Evolutionary conservation across 2,888 invertebrate species (phyloP).

Genomic region (Zygaena filipendulae): DNA sequence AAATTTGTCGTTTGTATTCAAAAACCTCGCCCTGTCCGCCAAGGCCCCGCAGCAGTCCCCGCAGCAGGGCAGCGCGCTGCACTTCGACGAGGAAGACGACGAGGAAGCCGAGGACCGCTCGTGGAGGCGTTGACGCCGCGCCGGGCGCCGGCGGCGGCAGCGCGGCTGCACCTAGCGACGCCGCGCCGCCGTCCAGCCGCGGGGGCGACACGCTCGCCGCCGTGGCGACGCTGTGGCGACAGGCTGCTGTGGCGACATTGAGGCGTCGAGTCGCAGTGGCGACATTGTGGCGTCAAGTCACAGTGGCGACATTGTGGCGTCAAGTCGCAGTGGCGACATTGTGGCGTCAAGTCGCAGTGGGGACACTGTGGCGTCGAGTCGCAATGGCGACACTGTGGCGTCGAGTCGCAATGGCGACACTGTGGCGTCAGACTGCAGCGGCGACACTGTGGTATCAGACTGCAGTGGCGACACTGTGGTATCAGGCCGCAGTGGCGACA

Average conservation of each 20-base stretch:
- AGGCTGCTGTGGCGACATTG: too few species aligned
- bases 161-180: constrained; percentile 4
- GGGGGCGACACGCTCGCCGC: constrained; percentile 8
- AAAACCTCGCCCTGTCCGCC: too few species aligned
- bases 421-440: constrained; percentile 20
- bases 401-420: constrained; percentile 95
- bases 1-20: too few species aligned
- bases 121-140: constrained; percentile 84
- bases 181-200: constrained; percentile 7
- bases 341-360: too few species aligned
- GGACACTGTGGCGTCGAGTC: too few species aligned
- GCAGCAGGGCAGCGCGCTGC: constrained; percentile 76
- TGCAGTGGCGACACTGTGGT: too few species aligned
- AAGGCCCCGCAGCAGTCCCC: too few species aligned
- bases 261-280: too few species aligned
- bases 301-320: too few species aligned
- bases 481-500: constrained; percentile 3
- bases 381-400: too few species aligned
- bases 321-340: too few species aligned
- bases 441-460: constrained; percentile 9
- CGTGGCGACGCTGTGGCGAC: background rate
- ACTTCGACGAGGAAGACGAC: constrained; percentile 93
- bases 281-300: too few species aligned
- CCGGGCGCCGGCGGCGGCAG: constrained; percentile 11
- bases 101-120: constrained; percentile 86